Conservation (phyloP, 2,113 vertebrate species). For the Pycnonotus jocosus region DNA sequence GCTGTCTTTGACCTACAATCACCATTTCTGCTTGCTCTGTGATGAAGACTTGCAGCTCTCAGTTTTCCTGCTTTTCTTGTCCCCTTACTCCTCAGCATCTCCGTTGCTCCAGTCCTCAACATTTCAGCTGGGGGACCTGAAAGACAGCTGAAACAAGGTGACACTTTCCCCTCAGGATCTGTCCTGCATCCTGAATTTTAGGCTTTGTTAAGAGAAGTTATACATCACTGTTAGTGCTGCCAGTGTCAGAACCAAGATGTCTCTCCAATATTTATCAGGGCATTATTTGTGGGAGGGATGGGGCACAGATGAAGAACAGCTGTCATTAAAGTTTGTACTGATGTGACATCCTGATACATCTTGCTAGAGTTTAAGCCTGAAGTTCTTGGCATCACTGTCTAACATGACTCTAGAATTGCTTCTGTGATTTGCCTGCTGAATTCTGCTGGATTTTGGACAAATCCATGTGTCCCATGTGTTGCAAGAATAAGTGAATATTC, state of each 20-base stretch:
- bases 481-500: background rate
- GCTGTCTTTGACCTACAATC: background rate
- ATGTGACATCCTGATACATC: background rate
- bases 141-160: background rate
- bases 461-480: background rate
- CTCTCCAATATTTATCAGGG: background rate
- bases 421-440: background rate
- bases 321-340: background rate
- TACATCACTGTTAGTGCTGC: background rate
- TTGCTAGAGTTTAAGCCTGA: background rate
- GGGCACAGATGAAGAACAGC: background rate
- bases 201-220: background rate
- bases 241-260: background rate
- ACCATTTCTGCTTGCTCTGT: background rate
- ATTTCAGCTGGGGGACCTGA: background rate
- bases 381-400: accelerated
- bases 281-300: background rate
- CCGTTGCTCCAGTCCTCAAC: background rate
- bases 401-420: background rate
- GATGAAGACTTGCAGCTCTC: background rate
- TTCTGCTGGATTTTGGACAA: background rate
- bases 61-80: background rate
- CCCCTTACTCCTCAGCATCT: background rate
- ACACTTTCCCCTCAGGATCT: background rate
- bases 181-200: background rate